Conservation (phyloP, 1,140 invertebrate species). For the Eumeta japonica region DNA sequence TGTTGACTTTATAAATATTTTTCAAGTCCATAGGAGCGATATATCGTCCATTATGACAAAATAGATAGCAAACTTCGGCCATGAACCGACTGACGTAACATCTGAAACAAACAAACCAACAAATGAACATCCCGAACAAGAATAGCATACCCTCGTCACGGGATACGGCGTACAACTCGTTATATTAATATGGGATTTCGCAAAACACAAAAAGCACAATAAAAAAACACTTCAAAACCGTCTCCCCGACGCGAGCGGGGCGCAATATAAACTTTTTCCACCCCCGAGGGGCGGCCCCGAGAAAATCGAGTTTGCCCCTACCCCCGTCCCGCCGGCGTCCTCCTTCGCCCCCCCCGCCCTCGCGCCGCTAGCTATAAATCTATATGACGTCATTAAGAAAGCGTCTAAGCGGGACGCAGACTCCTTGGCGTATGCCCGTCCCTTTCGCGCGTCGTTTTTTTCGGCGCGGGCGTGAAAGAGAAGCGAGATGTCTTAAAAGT, state of each 20-base stretch:
- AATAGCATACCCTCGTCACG: too few relatives aligned
- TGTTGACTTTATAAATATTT: too few relatives aligned
- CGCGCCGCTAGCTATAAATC: conserved; percentile 49
- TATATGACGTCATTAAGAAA: conserved; percentile 55
- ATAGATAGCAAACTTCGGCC: too few relatives aligned
- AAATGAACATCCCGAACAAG: too few relatives aligned
- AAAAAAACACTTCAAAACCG: background rate
- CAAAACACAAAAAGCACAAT: conserved; percentile 8
- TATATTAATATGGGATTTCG: too few relatives aligned
- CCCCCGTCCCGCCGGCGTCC: too few relatives aligned
- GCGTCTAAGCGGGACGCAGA: conserved; percentile 30
- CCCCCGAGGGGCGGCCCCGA: conserved; percentile 23
- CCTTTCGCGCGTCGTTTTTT: conserved; percentile 25
- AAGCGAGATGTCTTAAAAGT: conserved; percentile 32
- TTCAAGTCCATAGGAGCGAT: too few relatives aligned
- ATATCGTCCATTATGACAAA: too few relatives aligned
- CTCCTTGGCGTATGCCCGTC: conserved; percentile 40
- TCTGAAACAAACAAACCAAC: too few relatives aligned
- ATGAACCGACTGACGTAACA: too few relatives aligned
- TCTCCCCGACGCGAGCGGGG: conserved; percentile 21
- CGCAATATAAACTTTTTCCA: conserved; percentile 38
- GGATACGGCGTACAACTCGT: too few relatives aligned
- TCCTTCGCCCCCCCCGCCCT: conserved; percentile 19
- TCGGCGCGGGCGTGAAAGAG: conserved; percentile 17
- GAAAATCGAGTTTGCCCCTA: too few relatives aligned